These are phyloP conservation scores for Tholera decimalis DNA, from an alignment of 2,888 invertebrate genomes.

Conservation along the genomic window DNA sequence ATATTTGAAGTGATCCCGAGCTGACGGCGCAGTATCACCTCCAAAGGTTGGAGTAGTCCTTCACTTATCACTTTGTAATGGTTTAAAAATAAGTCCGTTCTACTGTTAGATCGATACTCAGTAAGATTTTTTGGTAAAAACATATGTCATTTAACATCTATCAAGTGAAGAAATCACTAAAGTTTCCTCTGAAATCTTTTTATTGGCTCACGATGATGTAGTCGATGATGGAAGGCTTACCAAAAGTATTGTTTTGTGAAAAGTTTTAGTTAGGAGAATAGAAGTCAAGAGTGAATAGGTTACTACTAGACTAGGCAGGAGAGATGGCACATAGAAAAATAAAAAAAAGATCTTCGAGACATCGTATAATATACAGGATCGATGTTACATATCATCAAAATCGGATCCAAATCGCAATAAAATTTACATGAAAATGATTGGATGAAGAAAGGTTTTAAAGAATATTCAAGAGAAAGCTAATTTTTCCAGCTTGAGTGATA, in stretches of 20 bases:
- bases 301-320: no score
- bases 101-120: not conserved
- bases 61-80: conserved; percentile 31
- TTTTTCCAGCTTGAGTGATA: not conserved
- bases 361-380: not conserved
- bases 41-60: conserved; percentile 63
- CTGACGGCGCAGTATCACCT: conserved; percentile 63
- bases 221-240: no score
- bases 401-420: not conserved
- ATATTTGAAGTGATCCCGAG: conserved; percentile 54
- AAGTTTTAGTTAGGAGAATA: no score
- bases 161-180: not conserved
- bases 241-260: not conserved
- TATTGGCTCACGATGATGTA: no score
- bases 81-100: conserved; percentile 15
- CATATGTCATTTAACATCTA: not conserved
- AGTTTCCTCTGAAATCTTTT: no score
- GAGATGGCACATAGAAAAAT: no score
- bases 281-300: no score
- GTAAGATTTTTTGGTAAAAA: not conserved
- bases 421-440: not conserved
- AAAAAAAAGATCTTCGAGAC: not conserved
- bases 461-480: not conserved
- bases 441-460: not conserved
- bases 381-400: not conserved